Conservation (phyloP, 2,888 invertebrate genomes). For the Drosophila vallismaia region DNA sequence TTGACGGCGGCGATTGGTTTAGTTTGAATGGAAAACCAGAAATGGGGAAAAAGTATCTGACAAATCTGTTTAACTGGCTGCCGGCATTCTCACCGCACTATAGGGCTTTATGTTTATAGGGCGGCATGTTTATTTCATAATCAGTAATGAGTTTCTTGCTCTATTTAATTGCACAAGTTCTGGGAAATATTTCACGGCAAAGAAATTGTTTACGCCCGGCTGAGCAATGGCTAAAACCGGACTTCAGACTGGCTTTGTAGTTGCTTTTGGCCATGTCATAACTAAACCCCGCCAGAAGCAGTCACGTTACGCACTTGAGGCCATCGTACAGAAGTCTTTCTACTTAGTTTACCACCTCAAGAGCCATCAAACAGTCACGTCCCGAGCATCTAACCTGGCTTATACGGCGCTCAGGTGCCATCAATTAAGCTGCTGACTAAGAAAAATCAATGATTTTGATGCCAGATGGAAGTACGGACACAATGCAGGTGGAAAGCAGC, state of each 20-base stretch:
- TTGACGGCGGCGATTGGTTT: too few species aligned
- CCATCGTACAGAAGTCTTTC: not conserved
- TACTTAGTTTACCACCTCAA: slow-evolving; percentile 15
- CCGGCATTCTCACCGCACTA: not conserved
- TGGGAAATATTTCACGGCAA: slow-evolving; percentile 44
- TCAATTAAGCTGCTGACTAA: slow-evolving; percentile 38
- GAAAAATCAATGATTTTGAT: slow-evolving; percentile 69
- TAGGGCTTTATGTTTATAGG: not conserved
- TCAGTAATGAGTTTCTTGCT: slow-evolving; percentile 75
- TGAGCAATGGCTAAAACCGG: slow-evolving; percentile 28
- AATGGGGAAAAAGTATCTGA: slow-evolving; percentile 14
- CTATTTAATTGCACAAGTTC: slow-evolving; percentile 62
- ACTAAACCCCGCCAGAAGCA: slow-evolving; percentile 2
- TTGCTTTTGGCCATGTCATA: slow-evolving; percentile 18
- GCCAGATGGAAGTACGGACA: slow-evolving; percentile 12
- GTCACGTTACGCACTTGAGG: slow-evolving; percentile 36
- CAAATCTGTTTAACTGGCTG: slow-evolving; percentile 48
- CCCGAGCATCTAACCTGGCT: slow-evolving; percentile 18
- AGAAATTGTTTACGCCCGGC: slow-evolving; percentile 56
- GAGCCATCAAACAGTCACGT: slow-evolving; percentile 29
- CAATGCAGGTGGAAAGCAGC: slow-evolving; percentile 30
- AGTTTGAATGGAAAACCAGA: slow-evolving; percentile 26
- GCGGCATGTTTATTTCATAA: slow-evolving; percentile 60
- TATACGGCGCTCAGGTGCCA: slow-evolving; percentile 28
- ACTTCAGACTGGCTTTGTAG: slow-evolving; percentile 12